Conservation (phyloP, 2,113 vertebrate species). For the Chloropsis cyanopogon region DNA sequence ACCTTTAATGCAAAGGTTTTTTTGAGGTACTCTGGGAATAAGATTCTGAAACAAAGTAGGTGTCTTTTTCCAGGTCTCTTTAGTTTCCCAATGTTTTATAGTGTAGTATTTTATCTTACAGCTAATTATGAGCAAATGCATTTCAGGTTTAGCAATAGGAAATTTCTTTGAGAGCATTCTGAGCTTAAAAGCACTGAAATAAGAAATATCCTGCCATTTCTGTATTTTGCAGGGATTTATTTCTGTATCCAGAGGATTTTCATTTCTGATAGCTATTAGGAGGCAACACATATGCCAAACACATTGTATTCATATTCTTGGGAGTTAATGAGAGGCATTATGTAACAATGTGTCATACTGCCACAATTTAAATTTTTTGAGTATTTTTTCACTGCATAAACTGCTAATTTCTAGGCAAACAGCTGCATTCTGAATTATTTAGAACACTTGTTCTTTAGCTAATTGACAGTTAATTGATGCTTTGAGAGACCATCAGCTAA, state of each 20-base stretch:
- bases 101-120: not conserved
- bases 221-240: not conserved
- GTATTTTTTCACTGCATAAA: not conserved
- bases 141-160: not conserved
- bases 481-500: not conserved
- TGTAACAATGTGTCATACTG: not conserved
- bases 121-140: not conserved
- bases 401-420: slow-evolving; percentile 12
- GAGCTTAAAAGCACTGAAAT: not conserved
- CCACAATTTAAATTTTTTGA: not conserved
- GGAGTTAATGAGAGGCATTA: not conserved
- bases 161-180: not conserved
- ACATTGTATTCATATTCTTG: not conserved
- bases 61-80: not conserved
- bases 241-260: not conserved
- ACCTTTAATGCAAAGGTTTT: not conserved
- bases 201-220: not conserved
- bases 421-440: slow-evolving; percentile 48
- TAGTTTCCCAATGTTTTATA: not conserved
- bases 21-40: not conserved
- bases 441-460: slow-evolving; percentile 17
- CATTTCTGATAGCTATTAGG: not conserved
- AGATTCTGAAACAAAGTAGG: not conserved
- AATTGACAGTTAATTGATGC: slow-evolving; percentile 41
- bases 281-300: not conserved